Conservation (phyloP, 2,113 vertebrate species). For the Casuarius casuarius region DNA sequence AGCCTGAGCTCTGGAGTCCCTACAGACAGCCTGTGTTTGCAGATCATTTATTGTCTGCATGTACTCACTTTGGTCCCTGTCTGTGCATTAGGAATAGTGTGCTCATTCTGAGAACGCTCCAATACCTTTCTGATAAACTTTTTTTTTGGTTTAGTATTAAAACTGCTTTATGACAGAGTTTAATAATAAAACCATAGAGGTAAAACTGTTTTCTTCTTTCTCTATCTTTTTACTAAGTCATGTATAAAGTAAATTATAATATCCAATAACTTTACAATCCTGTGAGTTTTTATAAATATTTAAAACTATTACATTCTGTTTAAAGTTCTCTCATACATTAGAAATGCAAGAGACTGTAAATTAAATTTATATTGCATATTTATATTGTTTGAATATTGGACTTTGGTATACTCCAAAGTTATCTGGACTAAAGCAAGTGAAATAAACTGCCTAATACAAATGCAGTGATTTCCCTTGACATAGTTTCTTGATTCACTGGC, state of each 20-base stretch:
- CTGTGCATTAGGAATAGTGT: not conserved
- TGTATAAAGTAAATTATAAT: slow-evolving; percentile 50
- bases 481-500: slow-evolving; percentile 2
- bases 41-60: not conserved
- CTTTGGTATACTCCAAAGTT: not conserved
- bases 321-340: slow-evolving; percentile 24
- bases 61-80: not conserved
- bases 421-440: slow-evolving; percentile 16
- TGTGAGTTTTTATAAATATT: slow-evolving; percentile 57
- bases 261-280: slow-evolving; percentile 2
- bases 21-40: not conserved
- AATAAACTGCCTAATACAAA: slow-evolving; percentile 23
- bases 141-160: not conserved
- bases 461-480: slow-evolving; percentile 30
- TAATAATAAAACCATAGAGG: not conserved
- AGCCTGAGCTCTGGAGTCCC: not conserved
- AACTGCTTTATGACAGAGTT: not conserved
- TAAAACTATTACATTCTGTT: not conserved
- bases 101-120: not conserved
- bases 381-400: not conserved
- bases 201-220: not conserved
- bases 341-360: slow-evolving; percentile 29
- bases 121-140: not conserved
- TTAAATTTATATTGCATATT: slow-evolving; percentile 36
- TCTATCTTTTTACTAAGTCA: not conserved